Percentiles rank a stretch among this genome's conserved stretches.
These are phyloP conservation scores for Chromoteleia sp. DNA, from an alignment of 2,888 invertebrate species.

Conservation along the genomic window DNA sequence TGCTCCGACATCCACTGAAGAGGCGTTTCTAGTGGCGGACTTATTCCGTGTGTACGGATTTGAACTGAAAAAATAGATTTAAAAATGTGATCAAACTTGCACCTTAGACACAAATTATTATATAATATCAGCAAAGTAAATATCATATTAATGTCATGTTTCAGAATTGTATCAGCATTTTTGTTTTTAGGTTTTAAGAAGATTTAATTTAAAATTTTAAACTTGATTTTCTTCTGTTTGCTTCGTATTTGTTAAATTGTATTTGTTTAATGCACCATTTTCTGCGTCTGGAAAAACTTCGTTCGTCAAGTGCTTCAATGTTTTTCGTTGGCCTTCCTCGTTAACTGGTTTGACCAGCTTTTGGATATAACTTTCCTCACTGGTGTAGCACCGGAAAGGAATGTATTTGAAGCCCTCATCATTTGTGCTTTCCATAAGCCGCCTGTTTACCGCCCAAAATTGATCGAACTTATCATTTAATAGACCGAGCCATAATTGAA, in stretches of 20 bases:
- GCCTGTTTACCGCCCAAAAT: slow-evolving; percentile 98
- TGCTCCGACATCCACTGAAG: slow-evolving; percentile 99
- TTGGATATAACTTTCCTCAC: slow-evolving; percentile 90
- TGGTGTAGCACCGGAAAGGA: slow-evolving; percentile 92
- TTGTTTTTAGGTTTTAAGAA: too few relatives aligned
- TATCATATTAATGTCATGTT: too few relatives aligned
- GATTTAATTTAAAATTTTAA: too few relatives aligned
- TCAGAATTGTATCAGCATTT: too few relatives aligned
- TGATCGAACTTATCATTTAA: slow-evolving; percentile 99
- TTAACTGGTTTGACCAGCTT: slow-evolving; percentile 91
- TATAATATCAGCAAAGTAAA: too few relatives aligned
- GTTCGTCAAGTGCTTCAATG: slow-evolving; percentile 89
- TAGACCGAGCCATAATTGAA: slow-evolving; percentile 97
- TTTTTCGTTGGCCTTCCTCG: slow-evolving; percentile 90
- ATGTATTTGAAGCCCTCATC: slow-evolving; percentile 94
- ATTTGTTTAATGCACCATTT: slow-evolving; percentile 80
- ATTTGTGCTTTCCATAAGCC: slow-evolving; percentile 95
- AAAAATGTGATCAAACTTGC: too few relatives aligned
- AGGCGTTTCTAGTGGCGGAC: slow-evolving; percentile 94
- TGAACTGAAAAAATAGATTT: slow-evolving; percentile 90
- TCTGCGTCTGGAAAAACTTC: slow-evolving; percentile 89
- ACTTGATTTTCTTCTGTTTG: too few relatives aligned
- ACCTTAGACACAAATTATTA: too few relatives aligned
- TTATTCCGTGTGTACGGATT: slow-evolving; percentile 95
- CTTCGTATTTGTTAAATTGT: slow-evolving; percentile 18